These are phyloP conservation scores for Spodoptera exigua DNA, from an alignment of 2,888 invertebrate species.

Conservation along the genomic window DNA sequence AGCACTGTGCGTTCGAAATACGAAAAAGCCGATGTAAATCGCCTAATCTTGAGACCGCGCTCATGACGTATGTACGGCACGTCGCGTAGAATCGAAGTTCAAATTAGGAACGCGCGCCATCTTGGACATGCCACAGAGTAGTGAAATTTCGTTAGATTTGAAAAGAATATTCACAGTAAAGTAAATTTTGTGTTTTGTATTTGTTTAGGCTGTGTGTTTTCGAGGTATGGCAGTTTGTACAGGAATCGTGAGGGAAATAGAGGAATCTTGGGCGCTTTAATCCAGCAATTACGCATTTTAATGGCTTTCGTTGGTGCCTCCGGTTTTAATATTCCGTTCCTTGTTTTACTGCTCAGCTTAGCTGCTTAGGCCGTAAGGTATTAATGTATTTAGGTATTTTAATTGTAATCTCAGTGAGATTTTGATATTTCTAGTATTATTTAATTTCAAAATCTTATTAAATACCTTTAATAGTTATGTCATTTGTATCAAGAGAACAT, in stretches of 20 bases:
- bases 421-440: constrained; percentile 43
- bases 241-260: constrained; percentile 73
- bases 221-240: constrained; percentile 66
- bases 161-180: constrained; percentile 18
- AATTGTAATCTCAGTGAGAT: constrained; percentile 63
- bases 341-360: constrained; percentile 83
- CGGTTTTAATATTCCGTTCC: constrained; percentile 88
- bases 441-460: too few relatives aligned
- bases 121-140: constrained; percentile 72
- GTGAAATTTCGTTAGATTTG: constrained; percentile 21
- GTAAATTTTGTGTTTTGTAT: not conserved
- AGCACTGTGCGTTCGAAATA: constrained; percentile 78
- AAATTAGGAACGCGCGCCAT: constrained; percentile 76
- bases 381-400: constrained; percentile 76
- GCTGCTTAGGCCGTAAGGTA: constrained; percentile 68
- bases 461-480: too few relatives aligned
- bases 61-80: constrained; percentile 87
- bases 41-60: constrained; percentile 87
- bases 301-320: constrained; percentile 81
- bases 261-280: constrained; percentile 88
- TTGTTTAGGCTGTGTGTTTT: constrained; percentile 61
- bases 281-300: constrained; percentile 89
- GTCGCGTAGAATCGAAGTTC: constrained; percentile 78
- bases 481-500: too few relatives aligned
- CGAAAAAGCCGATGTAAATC: constrained; percentile 87